Conservation (phyloP, 2,888 invertebrate genomes). For the Alentia gelatinosa region DNA sequence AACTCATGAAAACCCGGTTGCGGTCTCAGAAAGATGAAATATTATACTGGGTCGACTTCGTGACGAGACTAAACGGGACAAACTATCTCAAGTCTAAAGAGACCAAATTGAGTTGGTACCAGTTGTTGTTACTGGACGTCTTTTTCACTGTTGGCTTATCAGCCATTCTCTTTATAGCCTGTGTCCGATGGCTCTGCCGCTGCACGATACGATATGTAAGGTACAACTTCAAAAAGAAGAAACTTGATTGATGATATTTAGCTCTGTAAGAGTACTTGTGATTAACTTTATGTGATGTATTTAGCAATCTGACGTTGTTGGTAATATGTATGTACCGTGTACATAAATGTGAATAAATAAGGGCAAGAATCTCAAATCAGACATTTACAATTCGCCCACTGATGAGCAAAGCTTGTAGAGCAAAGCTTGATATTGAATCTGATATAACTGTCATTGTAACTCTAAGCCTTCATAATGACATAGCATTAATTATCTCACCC, state of each 20-base stretch:
- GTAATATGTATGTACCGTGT: too few relatives aligned
- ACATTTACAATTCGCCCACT: too few relatives aligned
- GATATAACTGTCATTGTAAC: too few relatives aligned
- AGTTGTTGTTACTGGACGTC: slow-evolving; percentile 59
- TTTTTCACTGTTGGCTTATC: not conserved
- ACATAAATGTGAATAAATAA: too few relatives aligned
- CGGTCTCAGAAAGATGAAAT: slow-evolving; percentile 50
- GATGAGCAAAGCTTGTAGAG: too few relatives aligned
- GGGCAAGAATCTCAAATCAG: too few relatives aligned
- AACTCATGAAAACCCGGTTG: slow-evolving; percentile 44
- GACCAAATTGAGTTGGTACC: slow-evolving; percentile 56
- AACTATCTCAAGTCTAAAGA: slow-evolving; percentile 55
- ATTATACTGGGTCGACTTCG: slow-evolving; percentile 58
- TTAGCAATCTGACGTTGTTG: too few relatives aligned
- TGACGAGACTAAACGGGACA: slow-evolving; percentile 51
- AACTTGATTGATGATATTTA: not conserved
- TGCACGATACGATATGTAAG: not conserved
- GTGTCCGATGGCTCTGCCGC: not conserved
- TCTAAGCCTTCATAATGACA: too few relatives aligned
- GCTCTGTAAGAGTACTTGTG: not conserved
- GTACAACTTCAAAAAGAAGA: not conserved
- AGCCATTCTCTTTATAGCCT: not conserved
- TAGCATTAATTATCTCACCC: too few relatives aligned
- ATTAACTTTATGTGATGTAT: not conserved
- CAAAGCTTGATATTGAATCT: too few relatives aligned